These are phyloP conservation scores for Polyodon spathula DNA, from an alignment of 2,113 vertebrate species.

Conservation along the genomic window DNA sequence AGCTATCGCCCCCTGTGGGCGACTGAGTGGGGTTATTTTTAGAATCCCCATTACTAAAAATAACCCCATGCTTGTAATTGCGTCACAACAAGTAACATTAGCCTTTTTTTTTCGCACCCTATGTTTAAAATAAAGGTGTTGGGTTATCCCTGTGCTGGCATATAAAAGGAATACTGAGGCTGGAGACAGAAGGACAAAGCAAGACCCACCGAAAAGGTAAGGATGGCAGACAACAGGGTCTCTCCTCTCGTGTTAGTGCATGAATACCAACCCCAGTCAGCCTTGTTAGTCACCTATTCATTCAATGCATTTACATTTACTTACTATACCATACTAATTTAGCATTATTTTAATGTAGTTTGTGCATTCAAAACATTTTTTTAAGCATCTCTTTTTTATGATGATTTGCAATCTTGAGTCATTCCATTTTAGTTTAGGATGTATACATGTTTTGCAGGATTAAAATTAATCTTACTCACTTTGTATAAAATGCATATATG, in stretches of 20 bases:
- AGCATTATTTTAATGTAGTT: too few relatives aligned
- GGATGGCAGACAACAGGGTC: neutral
- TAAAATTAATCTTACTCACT: too few relatives aligned
- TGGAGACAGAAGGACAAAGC: conserved; percentile 38
- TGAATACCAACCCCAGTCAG: conserved; percentile 3
- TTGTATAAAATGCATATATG: too few relatives aligned
- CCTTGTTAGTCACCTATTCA: too few relatives aligned
- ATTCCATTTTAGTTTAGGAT: too few relatives aligned
- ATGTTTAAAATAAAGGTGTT: conserved; percentile 33
- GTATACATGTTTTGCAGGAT: too few relatives aligned
- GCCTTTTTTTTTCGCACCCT: conserved; percentile 13
- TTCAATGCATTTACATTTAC: too few relatives aligned
- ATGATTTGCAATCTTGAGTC: too few relatives aligned
- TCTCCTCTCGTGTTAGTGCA: neutral
- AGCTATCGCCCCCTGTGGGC: conserved; percentile 22
- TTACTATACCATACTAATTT: too few relatives aligned
- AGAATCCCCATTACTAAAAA: conserved; percentile 51
- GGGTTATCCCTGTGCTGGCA: conserved; percentile 21
- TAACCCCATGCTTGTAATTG: conserved; percentile 40
- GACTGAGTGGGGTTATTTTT: conserved; percentile 49
- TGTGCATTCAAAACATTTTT: too few relatives aligned
- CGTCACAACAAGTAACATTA: conserved; percentile 53
- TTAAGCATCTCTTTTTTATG: too few relatives aligned
- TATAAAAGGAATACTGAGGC: conserved; percentile 56
- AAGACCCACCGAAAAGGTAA: conserved; percentile 26